Percentiles rank a stretch among this genome's conserved stretches.
These are phyloP conservation scores for Nephrotoma appendiculata DNA, from an alignment of 2,888 invertebrate species.

Conservation along the genomic window DNA sequence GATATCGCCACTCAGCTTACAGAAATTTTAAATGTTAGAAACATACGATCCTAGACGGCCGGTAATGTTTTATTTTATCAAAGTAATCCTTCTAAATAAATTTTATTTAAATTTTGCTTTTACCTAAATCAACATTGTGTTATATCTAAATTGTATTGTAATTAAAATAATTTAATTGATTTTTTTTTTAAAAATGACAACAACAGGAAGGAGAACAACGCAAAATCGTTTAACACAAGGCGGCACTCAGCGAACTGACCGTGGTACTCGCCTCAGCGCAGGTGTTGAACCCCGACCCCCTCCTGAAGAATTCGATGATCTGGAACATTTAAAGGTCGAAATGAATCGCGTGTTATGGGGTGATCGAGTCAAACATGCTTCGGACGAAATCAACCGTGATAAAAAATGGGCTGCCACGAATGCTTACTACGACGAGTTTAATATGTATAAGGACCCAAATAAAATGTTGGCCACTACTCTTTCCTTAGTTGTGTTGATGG, in stretches of 20 bases:
- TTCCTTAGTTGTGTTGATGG: constrained; percentile 1
- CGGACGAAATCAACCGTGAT: neutral
- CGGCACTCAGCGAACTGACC: neutral
- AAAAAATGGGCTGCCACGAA: neutral
- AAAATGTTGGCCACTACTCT: neutral
- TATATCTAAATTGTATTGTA: neutral
- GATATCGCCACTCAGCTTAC: no score
- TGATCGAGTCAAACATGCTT: neutral
- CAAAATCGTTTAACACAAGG: no score
- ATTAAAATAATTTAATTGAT: neutral
- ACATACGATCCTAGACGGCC: no score
- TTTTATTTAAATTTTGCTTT: neutral
- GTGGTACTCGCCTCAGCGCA: neutral
- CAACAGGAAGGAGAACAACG: no score
- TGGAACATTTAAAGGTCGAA: neutral
- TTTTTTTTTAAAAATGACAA: neutral
- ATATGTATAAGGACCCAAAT: neutral
- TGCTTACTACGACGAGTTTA: neutral
- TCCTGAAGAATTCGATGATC: neutral
- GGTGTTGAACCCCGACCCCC: neutral
- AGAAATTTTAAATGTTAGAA: no score
- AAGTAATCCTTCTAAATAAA: neutral
- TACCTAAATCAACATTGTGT: neutral
- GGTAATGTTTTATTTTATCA: neutral
- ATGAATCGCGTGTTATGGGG: neutral